These are phyloP conservation scores for Apostichopus leukothele DNA, from an alignment of 53 echinoderm and acorn worm species.

Conservation along the genomic window DNA sequence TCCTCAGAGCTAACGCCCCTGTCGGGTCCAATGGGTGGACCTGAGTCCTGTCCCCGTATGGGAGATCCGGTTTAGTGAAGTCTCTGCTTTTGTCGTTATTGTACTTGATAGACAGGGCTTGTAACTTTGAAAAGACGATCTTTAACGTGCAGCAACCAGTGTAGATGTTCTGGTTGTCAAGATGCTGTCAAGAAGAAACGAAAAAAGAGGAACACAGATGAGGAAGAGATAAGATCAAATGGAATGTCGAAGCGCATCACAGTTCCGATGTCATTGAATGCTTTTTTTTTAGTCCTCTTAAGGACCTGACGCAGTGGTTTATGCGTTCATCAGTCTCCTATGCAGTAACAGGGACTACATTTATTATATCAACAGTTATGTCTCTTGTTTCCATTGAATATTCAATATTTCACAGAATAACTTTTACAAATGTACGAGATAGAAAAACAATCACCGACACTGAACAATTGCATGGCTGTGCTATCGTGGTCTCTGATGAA, in stretches of 20 bases:
- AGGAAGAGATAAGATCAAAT: not conserved
- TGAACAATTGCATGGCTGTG: too few species aligned
- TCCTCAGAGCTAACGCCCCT: constrained; percentile 33
- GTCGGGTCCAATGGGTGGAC: constrained; percentile 55
- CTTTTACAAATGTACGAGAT: too few species aligned
- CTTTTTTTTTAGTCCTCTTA: too few species aligned
- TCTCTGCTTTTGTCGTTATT: constrained; percentile 99
- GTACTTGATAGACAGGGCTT: constrained; percentile 89
- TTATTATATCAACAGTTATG: too few species aligned
- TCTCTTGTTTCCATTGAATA: too few species aligned
- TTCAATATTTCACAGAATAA: too few species aligned
- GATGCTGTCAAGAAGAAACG: constrained; percentile 52
- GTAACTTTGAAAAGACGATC: constrained; percentile 93
- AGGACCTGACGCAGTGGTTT: too few species aligned
- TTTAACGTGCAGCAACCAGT: constrained; percentile 92
- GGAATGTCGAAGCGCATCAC: not conserved
- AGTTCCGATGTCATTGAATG: too few species aligned
- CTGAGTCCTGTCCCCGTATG: constrained; percentile 65
- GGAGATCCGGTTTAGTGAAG: constrained; percentile 90
- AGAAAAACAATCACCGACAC: too few species aligned
- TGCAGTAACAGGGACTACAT: too few species aligned
- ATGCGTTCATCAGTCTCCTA: too few species aligned
- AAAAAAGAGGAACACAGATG: not conserved
- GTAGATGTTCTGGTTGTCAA: constrained; percentile 98
- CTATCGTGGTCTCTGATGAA: too few species aligned